Conservation (phyloP, 2,113 vertebrate species). For the Corydoras maculifer region DNA sequence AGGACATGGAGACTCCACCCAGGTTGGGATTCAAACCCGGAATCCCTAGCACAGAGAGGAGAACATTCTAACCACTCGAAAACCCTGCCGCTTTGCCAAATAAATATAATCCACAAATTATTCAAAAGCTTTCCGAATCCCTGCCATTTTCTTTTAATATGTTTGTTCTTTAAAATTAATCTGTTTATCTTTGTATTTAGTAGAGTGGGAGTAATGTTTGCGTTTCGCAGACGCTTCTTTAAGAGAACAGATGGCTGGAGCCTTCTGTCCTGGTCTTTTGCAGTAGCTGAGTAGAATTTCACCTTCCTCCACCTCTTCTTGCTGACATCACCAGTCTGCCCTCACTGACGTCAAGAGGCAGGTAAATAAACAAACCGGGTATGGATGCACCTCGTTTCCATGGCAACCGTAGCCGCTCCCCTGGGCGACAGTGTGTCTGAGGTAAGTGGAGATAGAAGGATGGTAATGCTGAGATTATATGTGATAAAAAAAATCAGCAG, state of each 20-base stretch:
- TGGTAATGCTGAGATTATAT: constrained; percentile 33
- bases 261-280: neutral
- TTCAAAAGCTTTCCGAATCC: too few relatives aligned
- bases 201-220: too few relatives aligned
- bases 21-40: too few relatives aligned
- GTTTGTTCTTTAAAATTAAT: too few relatives aligned
- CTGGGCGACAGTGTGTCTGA: constrained; percentile 35
- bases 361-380: constrained; percentile 36
- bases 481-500: constrained; percentile 21
- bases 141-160: too few relatives aligned
- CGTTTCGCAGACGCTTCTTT: too few relatives aligned
- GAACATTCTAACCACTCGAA: too few relatives aligned
- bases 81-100: too few relatives aligned
- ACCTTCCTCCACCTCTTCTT: neutral
- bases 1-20: too few relatives aligned
- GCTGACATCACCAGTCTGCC: constrained; percentile 11
- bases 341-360: constrained; percentile 24
- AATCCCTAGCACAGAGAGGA: too few relatives aligned
- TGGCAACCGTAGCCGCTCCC: constrained; percentile 37
- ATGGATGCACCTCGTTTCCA: constrained; percentile 25
- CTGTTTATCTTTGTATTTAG: too few relatives aligned
- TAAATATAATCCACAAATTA: too few relatives aligned
- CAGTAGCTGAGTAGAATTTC: constrained; percentile 4
- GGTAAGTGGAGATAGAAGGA: constrained; percentile 27
- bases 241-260: neutral